phyloP scores from a whole-genome alignment of 2,797 vertebrate genomes.

The Kryptolebias ocellatus region DNA sequence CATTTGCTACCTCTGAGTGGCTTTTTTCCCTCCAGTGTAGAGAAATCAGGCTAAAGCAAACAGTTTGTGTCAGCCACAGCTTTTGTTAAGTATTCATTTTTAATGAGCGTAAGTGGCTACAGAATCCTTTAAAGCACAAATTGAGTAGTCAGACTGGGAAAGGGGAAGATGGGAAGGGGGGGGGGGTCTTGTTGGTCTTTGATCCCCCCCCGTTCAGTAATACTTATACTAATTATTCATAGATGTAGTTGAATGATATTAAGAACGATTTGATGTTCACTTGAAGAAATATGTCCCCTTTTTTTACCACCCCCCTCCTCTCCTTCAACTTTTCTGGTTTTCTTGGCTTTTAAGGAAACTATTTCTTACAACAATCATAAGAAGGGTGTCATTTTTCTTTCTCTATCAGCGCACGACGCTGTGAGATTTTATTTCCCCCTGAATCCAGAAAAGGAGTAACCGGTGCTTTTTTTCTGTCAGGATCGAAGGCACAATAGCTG shows the following conservation, averaged over 20 bases:
- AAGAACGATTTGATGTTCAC: constrained; percentile 44
- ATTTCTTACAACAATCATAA: constrained; percentile 47
- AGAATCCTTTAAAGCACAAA: constrained; percentile 70
- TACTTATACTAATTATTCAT: constrained; percentile 65
- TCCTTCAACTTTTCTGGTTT: constrained; percentile 20
- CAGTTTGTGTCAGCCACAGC: constrained; percentile 67
- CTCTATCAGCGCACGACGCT: constrained; percentile 9
- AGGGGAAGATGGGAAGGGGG: not conserved
- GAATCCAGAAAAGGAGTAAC: constrained; percentile 46
- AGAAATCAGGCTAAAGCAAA: constrained; percentile 74
- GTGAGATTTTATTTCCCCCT: constrained; percentile 50
- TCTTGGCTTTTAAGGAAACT: constrained; percentile 33
- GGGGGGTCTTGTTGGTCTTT: constrained; percentile 43
- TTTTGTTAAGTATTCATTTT: constrained; percentile 81
- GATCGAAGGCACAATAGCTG: constrained; percentile 60
- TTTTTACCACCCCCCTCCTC: not conserved
- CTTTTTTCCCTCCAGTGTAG: constrained; percentile 57
- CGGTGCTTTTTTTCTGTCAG: constrained; percentile 48
- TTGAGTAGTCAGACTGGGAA: constrained; percentile 54
- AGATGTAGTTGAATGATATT: constrained; percentile 57
- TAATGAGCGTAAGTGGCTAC: constrained; percentile 76
- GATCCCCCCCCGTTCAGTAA: constrained; percentile 63
- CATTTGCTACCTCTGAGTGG: constrained; percentile 57
- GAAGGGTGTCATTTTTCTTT: constrained; percentile 40
- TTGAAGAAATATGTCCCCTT: constrained; percentile 24